Evolutionary conservation across 2,888 invertebrate species (phyloP), one percentile per base, ranked within the genome.

Genomic region (Agrotis segetum): DNA sequence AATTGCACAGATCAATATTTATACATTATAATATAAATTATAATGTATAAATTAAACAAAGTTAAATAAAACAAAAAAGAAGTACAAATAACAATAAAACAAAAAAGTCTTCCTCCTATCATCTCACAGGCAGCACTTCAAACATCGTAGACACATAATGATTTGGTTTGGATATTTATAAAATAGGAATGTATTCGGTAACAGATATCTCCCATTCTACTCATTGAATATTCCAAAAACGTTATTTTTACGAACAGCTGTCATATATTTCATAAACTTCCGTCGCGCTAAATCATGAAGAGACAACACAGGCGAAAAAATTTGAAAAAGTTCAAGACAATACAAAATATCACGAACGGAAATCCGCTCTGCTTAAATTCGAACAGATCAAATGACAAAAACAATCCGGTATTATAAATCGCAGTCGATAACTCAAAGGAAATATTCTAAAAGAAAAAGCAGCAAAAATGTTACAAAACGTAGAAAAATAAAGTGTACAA

Each of bases 401-500:
- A 83, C 74, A 76, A 84, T 69, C 66, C 62, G 58, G 65, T 60
- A 68, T 81, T 71, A 82, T 77, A 80, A 82, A 85, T 81, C 67
- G 73, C 65, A 59, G n/a, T 64, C 71, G 29, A 84, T 83, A 74
- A 75, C 74, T 78, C 66, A 66, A 83, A 77, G 63, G 59, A 83
- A 83, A 76, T 73, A 70, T 80, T 83, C 34, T 50, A 24, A 65
- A 68, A 75, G 67, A 44, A 46, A 67, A 52, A 63, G 29, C 7
- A 71, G 50, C 44, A 69, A 83, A 79, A 71, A 68, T 76, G 52
- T 66, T 59, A 49, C 61, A 59, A 67, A 56, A 62, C 19, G 58
- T 55, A 73, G 47, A 67, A 74, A 82, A 79, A 65, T 68, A 67
- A 67, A 67, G 29, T 66, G 24, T 50, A 67, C 29, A 62, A 44